A percentile compares a stretch with the other conserved stretches of the same genome.
Conservation (phyloP, 2,888 invertebrate genomes). For the Platycnemis pennipes region DNA sequence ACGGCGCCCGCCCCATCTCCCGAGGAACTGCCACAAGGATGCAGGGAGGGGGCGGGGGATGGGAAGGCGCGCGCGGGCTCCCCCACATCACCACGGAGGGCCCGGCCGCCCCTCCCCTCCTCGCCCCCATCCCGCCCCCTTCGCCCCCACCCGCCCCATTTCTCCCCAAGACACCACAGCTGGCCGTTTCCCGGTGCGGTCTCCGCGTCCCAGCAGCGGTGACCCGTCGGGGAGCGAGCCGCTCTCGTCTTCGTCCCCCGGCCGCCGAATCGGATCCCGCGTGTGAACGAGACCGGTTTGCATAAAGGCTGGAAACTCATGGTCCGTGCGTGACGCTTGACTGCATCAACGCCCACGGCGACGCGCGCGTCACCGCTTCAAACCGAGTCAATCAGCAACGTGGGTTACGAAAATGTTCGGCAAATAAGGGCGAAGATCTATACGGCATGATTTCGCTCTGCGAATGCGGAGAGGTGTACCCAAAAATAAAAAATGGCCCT, state of each 20-base stretch:
- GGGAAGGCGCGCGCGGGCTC: not conserved
- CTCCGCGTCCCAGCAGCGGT: not conserved
- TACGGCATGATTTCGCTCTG: no score
- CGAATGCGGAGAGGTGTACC: no score
- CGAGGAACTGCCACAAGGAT: conserved; percentile 41
- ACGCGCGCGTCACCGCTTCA: no score
- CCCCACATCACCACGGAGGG: not conserved
- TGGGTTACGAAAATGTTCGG: no score
- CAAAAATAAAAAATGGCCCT: no score
- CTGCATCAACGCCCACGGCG: no score
- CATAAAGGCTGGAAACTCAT: no score
- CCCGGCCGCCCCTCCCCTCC: no score
- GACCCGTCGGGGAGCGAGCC: not conserved
- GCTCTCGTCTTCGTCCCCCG: not conserved
- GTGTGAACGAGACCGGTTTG: not conserved
- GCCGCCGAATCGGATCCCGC: not conserved
- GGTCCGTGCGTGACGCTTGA: no score
- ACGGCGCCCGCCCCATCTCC: not conserved
- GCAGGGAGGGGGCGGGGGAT: not conserved
- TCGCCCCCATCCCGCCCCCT: not conserved
- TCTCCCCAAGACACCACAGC: not conserved
- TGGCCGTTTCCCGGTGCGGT: not conserved
- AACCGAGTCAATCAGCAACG: no score
- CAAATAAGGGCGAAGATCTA: no score
- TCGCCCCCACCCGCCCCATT: not conserved